phyloP scores from a whole-genome alignment of 2,113 vertebrate species.

The Eclectus roratus region DNA sequence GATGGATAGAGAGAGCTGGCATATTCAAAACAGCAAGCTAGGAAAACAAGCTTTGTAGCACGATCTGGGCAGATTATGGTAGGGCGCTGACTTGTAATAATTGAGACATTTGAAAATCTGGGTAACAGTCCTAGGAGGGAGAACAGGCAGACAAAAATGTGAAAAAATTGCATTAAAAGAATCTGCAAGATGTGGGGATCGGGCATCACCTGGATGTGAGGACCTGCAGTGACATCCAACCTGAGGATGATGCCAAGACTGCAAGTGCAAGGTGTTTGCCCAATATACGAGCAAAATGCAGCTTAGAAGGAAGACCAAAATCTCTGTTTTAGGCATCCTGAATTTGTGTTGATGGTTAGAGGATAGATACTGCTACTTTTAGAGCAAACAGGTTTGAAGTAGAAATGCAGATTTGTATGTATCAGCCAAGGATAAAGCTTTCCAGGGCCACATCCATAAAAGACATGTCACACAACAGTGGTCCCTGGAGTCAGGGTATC shows the following conservation, averaged over 20 bases:
- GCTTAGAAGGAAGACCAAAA: neutral
- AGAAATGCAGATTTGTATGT: neutral
- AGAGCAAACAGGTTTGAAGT: neutral
- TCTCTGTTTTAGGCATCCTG: neutral
- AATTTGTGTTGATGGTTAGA: neutral
- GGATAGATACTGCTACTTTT: neutral
- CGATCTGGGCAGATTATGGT: neutral
- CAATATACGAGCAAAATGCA: neutral
- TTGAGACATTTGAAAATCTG: neutral
- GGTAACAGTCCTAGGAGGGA: neutral
- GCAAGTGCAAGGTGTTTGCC: neutral
- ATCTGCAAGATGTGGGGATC: neutral
- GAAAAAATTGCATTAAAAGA: neutral
- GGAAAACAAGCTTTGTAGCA: neutral
- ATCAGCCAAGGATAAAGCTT: neutral
- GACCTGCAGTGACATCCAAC: neutral
- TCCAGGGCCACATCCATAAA: neutral
- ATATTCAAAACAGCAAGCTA: neutral
- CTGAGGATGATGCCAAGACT: neutral
- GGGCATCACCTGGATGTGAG: neutral
- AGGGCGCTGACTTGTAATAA: neutral
- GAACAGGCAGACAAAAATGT: neutral
- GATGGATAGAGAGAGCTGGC: neutral
- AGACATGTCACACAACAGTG: neutral
- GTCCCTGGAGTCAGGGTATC: neutral